Conservation (phyloP, 2,888 invertebrate species). For the Trichopoda pennipes region DNA sequence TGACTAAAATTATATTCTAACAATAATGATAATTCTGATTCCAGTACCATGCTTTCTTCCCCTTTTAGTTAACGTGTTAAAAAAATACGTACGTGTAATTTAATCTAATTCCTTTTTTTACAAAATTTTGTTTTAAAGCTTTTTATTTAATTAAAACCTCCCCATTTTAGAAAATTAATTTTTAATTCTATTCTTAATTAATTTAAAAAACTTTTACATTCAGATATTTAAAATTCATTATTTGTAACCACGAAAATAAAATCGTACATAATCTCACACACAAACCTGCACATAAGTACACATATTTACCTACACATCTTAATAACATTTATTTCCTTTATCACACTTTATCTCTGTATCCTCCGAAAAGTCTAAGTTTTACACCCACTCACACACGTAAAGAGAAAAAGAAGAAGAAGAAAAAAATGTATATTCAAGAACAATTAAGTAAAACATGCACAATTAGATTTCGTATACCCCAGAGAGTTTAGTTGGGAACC, state of each 20-base stretch:
- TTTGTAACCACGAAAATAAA: constrained; percentile 31
- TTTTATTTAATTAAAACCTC: constrained; percentile 19
- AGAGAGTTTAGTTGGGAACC: constrained; percentile 40
- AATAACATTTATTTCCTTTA: constrained; percentile 14
- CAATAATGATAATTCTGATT: too few species aligned
- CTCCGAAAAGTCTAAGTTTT: constrained; percentile 27
- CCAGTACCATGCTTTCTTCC: too few species aligned
- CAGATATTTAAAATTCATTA: constrained; percentile 44
- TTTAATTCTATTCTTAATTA: constrained; percentile 39
- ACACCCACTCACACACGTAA: constrained; percentile 52
- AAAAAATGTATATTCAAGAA: constrained; percentile 46
- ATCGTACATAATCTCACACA: neutral
- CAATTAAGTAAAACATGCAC: constrained; percentile 67
- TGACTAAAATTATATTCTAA: too few species aligned
- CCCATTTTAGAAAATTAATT: constrained; percentile 44
- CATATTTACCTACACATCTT: constrained; percentile 1
- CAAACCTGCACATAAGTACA: neutral
- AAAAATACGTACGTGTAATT: neutral
- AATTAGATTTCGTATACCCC: constrained; percentile 63
- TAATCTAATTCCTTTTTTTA: neutral
- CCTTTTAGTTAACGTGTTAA: too few species aligned
- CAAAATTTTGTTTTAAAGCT: neutral
- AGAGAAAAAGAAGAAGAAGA: neutral
- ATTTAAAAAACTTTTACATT: constrained; percentile 48
- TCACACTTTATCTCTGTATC: constrained; percentile 37